Evolutionary conservation across 2,113 vertebrate species (phyloP), one percentile per base, ranked within the genome.

Genomic region (Columba janthina): DNA sequence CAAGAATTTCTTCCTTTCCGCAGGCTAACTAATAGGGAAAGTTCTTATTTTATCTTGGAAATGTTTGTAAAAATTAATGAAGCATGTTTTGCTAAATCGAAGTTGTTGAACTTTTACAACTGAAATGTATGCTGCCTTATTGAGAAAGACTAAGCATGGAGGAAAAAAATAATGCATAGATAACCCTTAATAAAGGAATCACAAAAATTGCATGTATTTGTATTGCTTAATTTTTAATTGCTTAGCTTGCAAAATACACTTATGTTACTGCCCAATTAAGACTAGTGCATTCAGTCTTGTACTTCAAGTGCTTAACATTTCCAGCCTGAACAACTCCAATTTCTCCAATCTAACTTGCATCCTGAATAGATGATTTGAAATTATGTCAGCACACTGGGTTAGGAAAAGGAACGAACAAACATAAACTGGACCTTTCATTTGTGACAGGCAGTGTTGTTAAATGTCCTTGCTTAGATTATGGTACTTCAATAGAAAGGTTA

Each of bases 11-110:
- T 89, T 72, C 29, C 51, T 36, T 40, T 96, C 40, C 46, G 56
- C n/a, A 21, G 38, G 34, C 80, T 81, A 96, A 96, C 88, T 72
- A 97, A 95, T 87, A 50, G 8, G 4, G 66, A 94, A 90, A 77
- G 34, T 75, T 93, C 34, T 91, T 81, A 51, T 95, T 97, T 97
- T 95, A 89, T 93, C 97, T 97, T 94, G 56, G 51, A 97, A 96
- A 92, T 79, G 60, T 96, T 96, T 97, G 69, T 93, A 94, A 97
- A 97, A 97, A 95, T 89, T 95, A 97, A 96, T 92, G 93, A 95
- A 95, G 62, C 69, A 65, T 95, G 70, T 87, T 95, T 96, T 71
- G 67, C 46, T 94, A 93, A 96, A 90, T 61, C 42, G 24, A 77
- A 94, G 88, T 88, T 91, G 58, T 93, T 95, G 92, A 93, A 60